These are phyloP conservation scores for Myzus persicae DNA, from an alignment of 1,140 invertebrate species.

Conservation along the genomic window DNA sequence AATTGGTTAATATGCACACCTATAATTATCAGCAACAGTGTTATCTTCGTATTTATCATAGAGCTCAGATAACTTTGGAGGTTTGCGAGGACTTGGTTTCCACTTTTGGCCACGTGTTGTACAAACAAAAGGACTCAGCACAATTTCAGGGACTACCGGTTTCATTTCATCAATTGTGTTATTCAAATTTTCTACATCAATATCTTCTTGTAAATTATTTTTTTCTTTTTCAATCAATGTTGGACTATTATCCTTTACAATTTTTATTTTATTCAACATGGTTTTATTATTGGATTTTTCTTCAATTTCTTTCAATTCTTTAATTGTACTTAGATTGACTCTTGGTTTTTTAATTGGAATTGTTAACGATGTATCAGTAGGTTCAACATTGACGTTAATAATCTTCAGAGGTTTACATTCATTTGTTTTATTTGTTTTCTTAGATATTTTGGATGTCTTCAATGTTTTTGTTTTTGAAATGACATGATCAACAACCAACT, in stretches of 20 bases:
- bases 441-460: background rate
- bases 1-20: background rate
- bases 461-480: background rate
- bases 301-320: constrained; percentile 37
- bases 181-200: background rate
- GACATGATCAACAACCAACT: background rate
- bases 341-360: background rate
- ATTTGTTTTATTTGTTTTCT: constrained; percentile 18
- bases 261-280: background rate
- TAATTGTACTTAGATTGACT: constrained; percentile 39
- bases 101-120: constrained; percentile 48
- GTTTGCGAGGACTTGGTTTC: constrained; percentile 36
- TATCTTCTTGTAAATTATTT: background rate
- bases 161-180: constrained; percentile 33
- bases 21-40: constrained; percentile 44
- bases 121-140: constrained; percentile 45
- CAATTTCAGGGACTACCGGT: background rate
- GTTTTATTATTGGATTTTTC: constrained; percentile 6
- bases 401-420: background rate
- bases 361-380: constrained; percentile 37
- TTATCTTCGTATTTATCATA: constrained; percentile 42
- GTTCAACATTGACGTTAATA: constrained; percentile 5
- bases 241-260: background rate
- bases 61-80: constrained; percentile 51
- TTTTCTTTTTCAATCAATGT: background rate